These are phyloP conservation scores for Sebastiscus tertius DNA, from an alignment of 2,797 vertebrate species.

Conservation along the genomic window DNA sequence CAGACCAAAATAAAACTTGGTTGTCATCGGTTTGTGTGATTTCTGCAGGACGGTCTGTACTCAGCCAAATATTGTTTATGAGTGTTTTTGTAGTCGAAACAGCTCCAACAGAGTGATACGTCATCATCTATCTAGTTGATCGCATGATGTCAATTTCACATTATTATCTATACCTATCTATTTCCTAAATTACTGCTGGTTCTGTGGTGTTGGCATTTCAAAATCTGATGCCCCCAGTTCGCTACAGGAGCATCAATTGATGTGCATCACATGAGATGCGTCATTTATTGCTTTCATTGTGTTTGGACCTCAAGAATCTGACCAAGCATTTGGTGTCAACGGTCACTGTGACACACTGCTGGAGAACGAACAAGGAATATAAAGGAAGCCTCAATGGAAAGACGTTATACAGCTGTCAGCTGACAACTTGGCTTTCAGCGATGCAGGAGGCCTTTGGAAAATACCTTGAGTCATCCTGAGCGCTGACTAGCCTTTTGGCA, in stretches of 20 bases:
- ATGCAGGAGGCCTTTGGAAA: constrained; percentile 1
- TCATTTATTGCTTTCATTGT: neutral
- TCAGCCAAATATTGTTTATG: too few relatives aligned
- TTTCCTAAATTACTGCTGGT: too few relatives aligned
- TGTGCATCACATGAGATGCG: neutral
- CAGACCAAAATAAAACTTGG: too few relatives aligned
- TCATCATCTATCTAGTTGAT: too few relatives aligned
- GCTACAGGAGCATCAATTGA: neutral
- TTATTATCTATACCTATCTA: too few relatives aligned
- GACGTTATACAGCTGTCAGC: neutral
- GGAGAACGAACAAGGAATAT: neutral
- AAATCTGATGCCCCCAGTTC: neutral
- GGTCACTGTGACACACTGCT: neutral
- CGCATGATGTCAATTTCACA: too few relatives aligned
- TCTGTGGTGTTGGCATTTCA: neutral
- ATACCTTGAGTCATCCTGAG: neutral
- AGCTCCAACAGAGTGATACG: too few relatives aligned
- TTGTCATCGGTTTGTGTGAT: too few relatives aligned
- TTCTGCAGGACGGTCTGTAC: too few relatives aligned
- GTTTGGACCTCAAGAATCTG: neutral
- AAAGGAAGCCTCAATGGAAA: neutral
- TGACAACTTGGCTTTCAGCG: neutral
- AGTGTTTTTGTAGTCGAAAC: too few relatives aligned
- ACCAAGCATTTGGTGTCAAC: neutral
- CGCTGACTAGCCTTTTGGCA: neutral